phyloP scores from a whole-genome alignment of 2,888 invertebrate species.

The Netelia inedita region DNA sequence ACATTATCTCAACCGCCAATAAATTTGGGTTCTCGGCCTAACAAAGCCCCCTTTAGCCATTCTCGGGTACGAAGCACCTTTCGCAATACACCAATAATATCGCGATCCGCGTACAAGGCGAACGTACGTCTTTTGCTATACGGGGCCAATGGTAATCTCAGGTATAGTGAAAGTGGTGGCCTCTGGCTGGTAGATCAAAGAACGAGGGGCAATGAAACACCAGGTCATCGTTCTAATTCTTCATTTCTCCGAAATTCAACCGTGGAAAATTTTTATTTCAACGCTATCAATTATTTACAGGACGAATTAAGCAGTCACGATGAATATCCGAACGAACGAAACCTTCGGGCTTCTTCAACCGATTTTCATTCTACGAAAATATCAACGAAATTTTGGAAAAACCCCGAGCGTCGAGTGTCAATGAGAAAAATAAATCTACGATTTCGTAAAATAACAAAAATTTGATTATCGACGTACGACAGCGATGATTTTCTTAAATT shows the following conservation, averaged over 20 bases:
- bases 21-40: background rate
- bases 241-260: background rate
- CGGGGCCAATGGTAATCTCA: conserved; percentile 35
- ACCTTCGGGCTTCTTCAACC: background rate
- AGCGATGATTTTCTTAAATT: background rate
- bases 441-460: too few relatives aligned
- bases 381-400: background rate
- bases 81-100: conserved; percentile 47
- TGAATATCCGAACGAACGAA: too few relatives aligned
- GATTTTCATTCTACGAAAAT: background rate
- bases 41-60: background rate
- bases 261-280: background rate
- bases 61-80: conserved; percentile 1
- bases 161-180: conserved; percentile 50
- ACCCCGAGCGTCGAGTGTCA: too few relatives aligned
- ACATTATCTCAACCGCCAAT: background rate
- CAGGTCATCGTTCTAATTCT: conserved; percentile 49
- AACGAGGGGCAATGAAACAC: conserved; percentile 18
- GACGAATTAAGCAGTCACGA: too few relatives aligned
- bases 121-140: background rate
- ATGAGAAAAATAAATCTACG: too few relatives aligned
- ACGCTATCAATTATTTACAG: too few relatives aligned
- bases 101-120: conserved; percentile 20
- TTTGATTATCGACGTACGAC: too few relatives aligned
- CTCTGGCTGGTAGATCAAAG: conserved; percentile 35